phyloP scores from a whole-genome alignment of 2,888 invertebrate genomes.

The Acanthoscelides obtectus region DNA sequence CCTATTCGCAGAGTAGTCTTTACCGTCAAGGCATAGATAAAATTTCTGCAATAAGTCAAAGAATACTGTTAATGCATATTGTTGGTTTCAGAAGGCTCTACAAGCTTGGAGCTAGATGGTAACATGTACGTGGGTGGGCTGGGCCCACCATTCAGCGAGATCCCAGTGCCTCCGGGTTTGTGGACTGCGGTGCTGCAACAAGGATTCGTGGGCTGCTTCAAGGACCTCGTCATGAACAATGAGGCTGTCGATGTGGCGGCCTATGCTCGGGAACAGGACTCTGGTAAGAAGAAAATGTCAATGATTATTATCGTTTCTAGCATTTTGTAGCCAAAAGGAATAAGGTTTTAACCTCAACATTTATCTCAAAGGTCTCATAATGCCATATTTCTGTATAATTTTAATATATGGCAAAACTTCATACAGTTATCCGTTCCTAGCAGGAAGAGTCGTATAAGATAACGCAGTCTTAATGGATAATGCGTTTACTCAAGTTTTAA shows the following conservation, averaged over 20 bases:
- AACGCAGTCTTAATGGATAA: too few relatives aligned
- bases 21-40: too few relatives aligned
- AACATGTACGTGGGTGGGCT: slow-evolving; percentile 86
- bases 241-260: slow-evolving; percentile 84
- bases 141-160: slow-evolving; percentile 72
- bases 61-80: background rate
- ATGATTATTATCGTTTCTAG: background rate
- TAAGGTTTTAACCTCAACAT: background rate
- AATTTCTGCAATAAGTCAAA: too few relatives aligned
- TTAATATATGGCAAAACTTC: too few relatives aligned
- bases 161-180: slow-evolving; percentile 75
- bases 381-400: too few relatives aligned
- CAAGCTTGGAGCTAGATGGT: slow-evolving; percentile 82
- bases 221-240: slow-evolving; percentile 84
- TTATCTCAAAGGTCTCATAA: background rate
- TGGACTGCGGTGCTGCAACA: slow-evolving; percentile 88
- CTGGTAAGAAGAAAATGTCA: slow-evolving; percentile 53
- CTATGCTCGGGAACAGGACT: slow-evolving; percentile 85
- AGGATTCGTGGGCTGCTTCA: slow-evolving; percentile 91
- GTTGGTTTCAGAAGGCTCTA: slow-evolving; percentile 65
- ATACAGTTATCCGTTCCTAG: too few relatives aligned
- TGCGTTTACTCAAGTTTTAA: too few relatives aligned
- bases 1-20: too few relatives aligned
- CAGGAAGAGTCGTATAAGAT: too few relatives aligned
- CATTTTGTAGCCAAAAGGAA: background rate